Conservation (phyloP, 1,140 invertebrate species). For the Caenorhabditis brenneri region DNA sequence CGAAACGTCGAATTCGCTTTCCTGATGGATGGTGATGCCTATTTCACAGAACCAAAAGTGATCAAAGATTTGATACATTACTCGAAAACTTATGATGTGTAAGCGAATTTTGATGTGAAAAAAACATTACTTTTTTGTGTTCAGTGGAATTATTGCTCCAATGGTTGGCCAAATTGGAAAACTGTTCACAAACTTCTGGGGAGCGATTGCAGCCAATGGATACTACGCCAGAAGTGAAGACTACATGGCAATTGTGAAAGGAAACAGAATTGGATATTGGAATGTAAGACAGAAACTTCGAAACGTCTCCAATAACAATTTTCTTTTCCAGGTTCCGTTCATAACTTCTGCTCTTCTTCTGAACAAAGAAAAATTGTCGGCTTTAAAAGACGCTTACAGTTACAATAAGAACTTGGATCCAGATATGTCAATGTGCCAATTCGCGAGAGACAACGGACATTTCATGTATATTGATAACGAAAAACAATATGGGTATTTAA, state of each 20-base stretch:
- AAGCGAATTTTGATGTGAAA: conserved; percentile 43
- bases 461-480: conserved; percentile 91
- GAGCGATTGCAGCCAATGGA: conserved; percentile 79
- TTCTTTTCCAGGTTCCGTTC: conserved; percentile 93
- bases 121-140: conserved; percentile 16
- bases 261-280: conserved; percentile 45
- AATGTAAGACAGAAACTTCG: no score
- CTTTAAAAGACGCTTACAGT: conserved; percentile 62
- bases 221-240: conserved; percentile 82
- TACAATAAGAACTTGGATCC: conserved; percentile 76
- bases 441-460: conserved; percentile 78
- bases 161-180: conserved; percentile 64
- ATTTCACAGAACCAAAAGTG: conserved; percentile 81
- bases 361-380: conserved; percentile 71
- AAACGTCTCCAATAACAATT: neutral
- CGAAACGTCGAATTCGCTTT: conserved; percentile 85
- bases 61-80: conserved; percentile 82
- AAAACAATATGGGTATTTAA: conserved; percentile 85
- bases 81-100: conserved; percentile 54
- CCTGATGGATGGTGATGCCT: conserved; percentile 83
- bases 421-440: conserved; percentile 88
- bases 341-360: conserved; percentile 82
- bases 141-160: conserved; percentile 66
- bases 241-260: conserved; percentile 92
- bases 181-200: conserved; percentile 92